Percentiles rank a stretch among this genome's conserved stretches.
Conservation (phyloP, 1,140 invertebrate species). For the Drosophila subpulchrella region DNA sequence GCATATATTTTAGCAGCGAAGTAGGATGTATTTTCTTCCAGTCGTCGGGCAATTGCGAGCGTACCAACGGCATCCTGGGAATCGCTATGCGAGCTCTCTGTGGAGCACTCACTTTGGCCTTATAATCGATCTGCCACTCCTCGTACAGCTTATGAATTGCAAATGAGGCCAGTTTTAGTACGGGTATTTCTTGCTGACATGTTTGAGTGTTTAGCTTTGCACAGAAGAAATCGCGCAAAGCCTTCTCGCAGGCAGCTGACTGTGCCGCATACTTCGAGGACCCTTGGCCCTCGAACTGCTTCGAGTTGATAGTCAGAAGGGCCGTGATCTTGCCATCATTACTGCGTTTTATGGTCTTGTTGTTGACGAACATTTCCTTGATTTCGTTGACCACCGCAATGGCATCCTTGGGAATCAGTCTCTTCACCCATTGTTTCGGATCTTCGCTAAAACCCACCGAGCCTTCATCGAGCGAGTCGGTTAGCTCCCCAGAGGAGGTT, state of each 20-base stretch:
- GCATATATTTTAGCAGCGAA: constrained; percentile 89
- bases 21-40: constrained; percentile 88
- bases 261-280: constrained; percentile 85
- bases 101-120: neutral
- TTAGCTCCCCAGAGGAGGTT: no score
- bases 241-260: constrained; percentile 89
- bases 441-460: no score
- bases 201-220: constrained; percentile 87
- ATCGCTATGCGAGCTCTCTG: neutral
- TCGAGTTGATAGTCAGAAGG: constrained; percentile 62
- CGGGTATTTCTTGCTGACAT: constrained; percentile 86
- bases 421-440: no score
- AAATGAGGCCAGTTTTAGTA: constrained; percentile 90
- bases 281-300: constrained; percentile 71
- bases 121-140: constrained; percentile 88
- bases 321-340: constrained; percentile 66
- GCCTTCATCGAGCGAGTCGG: no score
- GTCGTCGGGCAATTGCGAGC: constrained; percentile 85
- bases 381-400: neutral
- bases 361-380: neutral
- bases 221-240: constrained; percentile 88
- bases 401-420: neutral
- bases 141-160: constrained; percentile 90
- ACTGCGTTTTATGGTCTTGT: neutral
- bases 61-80: neutral